Conservation (phyloP, 2,113 vertebrate genomes). For the Labeo catla region DNA sequence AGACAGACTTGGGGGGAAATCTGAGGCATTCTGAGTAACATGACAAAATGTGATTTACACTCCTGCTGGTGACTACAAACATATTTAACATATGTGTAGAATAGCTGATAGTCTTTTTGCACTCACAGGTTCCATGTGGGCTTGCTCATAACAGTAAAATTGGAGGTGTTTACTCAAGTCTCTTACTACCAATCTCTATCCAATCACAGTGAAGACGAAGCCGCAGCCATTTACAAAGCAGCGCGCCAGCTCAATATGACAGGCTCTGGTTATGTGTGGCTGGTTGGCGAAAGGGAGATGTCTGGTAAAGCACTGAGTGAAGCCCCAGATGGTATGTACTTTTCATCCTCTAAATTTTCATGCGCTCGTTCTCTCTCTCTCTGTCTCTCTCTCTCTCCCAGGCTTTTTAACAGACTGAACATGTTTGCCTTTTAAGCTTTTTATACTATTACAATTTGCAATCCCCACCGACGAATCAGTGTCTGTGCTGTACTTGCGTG, state of each 20-base stretch:
- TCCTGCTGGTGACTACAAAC: background rate
- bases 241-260: constrained; percentile 98
- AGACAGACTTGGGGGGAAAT: background rate
- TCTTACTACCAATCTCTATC: constrained; percentile 44
- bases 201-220: constrained; percentile 91
- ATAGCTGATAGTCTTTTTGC: background rate
- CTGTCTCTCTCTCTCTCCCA: constrained; percentile 41
- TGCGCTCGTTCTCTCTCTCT: constrained; percentile 22
- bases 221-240: constrained; percentile 89
- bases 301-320: constrained; percentile 93
- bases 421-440: constrained; percentile 50
- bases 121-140: background rate
- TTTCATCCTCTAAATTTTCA: constrained; percentile 31
- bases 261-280: constrained; percentile 94
- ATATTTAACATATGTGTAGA: background rate
- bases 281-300: constrained; percentile 96
- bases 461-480: constrained; percentile 48
- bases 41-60: background rate
- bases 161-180: background rate
- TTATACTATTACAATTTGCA: constrained; percentile 50
- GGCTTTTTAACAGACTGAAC: constrained; percentile 49
- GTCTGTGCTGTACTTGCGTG: constrained; percentile 54
- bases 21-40: constrained; percentile 2
- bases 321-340: constrained; percentile 89
- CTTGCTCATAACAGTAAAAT: constrained; percentile 28